Conservation (phyloP, 2,113 vertebrate genomes). For the Istiophorus platypterus region DNA sequence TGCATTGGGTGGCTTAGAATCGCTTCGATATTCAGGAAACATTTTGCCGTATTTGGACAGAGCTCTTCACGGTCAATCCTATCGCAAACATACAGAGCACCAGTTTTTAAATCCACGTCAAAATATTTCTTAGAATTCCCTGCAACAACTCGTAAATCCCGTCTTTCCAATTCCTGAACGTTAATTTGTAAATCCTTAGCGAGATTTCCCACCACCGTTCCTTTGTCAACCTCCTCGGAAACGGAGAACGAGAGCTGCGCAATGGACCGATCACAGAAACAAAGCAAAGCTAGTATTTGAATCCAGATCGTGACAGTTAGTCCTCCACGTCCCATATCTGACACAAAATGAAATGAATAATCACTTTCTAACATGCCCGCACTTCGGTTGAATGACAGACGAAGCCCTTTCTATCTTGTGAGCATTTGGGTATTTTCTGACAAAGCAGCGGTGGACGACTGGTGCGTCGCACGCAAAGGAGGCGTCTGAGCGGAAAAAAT, state of each 20-base stretch:
- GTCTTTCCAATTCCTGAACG: conserved; percentile 65
- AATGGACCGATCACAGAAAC: conserved; percentile 33
- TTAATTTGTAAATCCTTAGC: conserved; percentile 79
- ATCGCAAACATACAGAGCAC: conserved; percentile 81
- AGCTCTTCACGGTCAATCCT: conserved; percentile 87
- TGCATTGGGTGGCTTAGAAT: conserved; percentile 84
- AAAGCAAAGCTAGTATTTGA: conserved; percentile 49
- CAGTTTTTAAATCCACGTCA: conserved; percentile 84
- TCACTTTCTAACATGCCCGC: conserved; percentile 10
- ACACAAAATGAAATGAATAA: background rate
- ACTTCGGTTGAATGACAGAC: background rate
- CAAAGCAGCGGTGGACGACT: conserved; percentile 4
- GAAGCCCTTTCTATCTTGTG: background rate
- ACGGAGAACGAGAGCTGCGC: conserved; percentile 78
- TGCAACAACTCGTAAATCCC: conserved; percentile 72
- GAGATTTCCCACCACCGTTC: conserved; percentile 81
- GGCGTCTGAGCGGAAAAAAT: conserved; percentile 28
- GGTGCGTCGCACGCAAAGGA: conserved; percentile 37
- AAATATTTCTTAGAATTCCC: conserved; percentile 77
- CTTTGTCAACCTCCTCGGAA: conserved; percentile 82
- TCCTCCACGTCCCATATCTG: conserved; percentile 54
- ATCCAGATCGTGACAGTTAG: conserved; percentile 44
- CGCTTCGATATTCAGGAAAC: conserved; percentile 83
- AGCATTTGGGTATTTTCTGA: conserved; percentile 27
- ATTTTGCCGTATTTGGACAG: conserved; percentile 80